A percentile compares a stretch with the other conserved stretches of the same genome.
phyloP scores from a whole-genome alignment of 2,797 vertebrate species.

The Periophthalmus magnuspinnatus region DNA sequence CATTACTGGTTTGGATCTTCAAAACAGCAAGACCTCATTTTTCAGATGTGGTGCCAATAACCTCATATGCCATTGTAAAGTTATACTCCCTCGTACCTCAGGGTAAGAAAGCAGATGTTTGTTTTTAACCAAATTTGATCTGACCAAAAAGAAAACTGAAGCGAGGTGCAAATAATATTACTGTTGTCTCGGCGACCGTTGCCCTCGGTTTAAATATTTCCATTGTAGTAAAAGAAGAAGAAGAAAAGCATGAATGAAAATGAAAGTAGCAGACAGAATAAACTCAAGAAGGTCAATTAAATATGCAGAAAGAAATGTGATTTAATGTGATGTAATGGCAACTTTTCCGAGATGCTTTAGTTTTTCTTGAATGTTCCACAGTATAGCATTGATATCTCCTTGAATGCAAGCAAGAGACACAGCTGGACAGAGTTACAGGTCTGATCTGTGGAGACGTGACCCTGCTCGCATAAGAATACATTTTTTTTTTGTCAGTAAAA shows the following conservation, averaged over 20 bases:
- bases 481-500: no score
- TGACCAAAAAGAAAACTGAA: background rate
- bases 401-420: no score
- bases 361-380: no score
- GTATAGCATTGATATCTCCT: no score
- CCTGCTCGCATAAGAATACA: no score
- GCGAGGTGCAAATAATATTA: background rate
- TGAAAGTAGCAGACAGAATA: constrained; percentile 5
- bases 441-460: no score
- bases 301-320: no score
- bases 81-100: background rate
- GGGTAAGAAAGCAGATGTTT: background rate
- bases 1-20: constrained; percentile 4
- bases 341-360: no score
- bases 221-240: constrained; percentile 27
- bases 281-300: background rate
- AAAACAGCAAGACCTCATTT: background rate
- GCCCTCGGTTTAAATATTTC: background rate
- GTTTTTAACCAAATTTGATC: constrained; percentile 10
- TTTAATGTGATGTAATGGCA: no score
- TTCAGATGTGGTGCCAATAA: constrained; percentile 7
- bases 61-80: constrained; percentile 1
- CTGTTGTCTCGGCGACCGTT: background rate
- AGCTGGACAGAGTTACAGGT: no score
- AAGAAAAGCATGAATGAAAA: constrained; percentile 3